These are phyloP conservation scores for Bhutanitis thaidina DNA, from an alignment of 2,888 invertebrate species.

Conservation along the genomic window DNA sequence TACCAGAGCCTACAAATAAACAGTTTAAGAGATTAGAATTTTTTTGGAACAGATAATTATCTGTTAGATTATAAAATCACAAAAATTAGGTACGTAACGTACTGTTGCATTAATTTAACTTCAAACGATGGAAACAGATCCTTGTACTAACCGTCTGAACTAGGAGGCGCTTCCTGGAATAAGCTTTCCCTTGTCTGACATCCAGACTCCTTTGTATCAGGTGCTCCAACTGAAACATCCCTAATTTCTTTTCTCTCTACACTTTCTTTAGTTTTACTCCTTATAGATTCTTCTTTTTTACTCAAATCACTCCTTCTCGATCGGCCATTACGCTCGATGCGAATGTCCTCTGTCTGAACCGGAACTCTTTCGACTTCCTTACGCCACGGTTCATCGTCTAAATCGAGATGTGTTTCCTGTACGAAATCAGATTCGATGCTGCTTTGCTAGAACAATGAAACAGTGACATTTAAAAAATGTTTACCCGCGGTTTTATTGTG, in stretches of 20 bases:
- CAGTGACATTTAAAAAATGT: no score
- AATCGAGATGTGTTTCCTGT: conserved; percentile 60
- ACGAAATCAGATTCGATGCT: conserved; percentile 69
- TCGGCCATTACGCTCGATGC: conserved; percentile 59
- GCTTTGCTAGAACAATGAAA: conserved; percentile 44
- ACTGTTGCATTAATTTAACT: no score
- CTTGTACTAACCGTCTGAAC: conserved; percentile 59
- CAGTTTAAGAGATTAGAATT: background rate
- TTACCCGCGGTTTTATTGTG: no score
- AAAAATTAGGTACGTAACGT: background rate
- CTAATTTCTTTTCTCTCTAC: conserved; percentile 58
- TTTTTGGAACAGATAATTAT: background rate
- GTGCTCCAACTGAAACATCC: conserved; percentile 67
- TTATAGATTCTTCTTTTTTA: conserved; percentile 57
- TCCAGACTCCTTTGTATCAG: conserved; percentile 69
- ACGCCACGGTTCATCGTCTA: conserved; percentile 62
- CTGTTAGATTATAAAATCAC: background rate
- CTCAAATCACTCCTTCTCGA: conserved; percentile 55
- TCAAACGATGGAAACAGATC: no score
- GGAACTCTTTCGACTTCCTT: conserved; percentile 49
- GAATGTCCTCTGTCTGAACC: conserved; percentile 47
- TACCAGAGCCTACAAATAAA: conserved; percentile 28
- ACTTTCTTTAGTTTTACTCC: conserved; percentile 47
- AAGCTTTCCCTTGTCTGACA: conserved; percentile 92
- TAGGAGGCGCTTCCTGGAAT: conserved; percentile 73